Percentiles rank a stretch among this genome's conserved stretches.
phyloP scores from a whole-genome alignment of 1,140 invertebrate species.

The Leptinotarsa undecemlineata region DNA sequence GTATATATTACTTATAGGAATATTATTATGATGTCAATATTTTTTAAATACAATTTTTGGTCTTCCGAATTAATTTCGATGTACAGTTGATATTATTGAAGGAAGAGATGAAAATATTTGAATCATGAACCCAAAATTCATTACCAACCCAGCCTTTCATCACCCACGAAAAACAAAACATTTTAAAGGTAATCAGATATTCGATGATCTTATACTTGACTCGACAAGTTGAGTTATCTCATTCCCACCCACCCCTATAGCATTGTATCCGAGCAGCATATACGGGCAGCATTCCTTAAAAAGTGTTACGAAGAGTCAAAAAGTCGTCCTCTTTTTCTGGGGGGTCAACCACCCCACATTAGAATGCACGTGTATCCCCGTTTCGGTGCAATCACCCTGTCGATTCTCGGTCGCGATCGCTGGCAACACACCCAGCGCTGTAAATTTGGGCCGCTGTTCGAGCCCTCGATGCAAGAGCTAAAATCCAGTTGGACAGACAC shows the following conservation, averaged over 20 bases:
- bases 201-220: constrained; percentile 15
- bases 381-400: constrained; percentile 42
- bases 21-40: not conserved
- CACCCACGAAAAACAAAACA: no score
- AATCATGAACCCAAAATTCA: not conserved
- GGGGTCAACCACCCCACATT: constrained; percentile 55
- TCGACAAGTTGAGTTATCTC: constrained; percentile 22
- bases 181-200: constrained; percentile 8
- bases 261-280: constrained; percentile 31
- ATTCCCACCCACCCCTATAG: constrained; percentile 40
- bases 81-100: not conserved
- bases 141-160: not conserved
- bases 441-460: constrained; percentile 49
- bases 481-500: constrained; percentile 45
- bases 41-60: not conserved
- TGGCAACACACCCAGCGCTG: constrained; percentile 45
- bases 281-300: constrained; percentile 48
- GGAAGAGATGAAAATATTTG: not conserved
- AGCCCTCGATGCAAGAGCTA: constrained; percentile 52
- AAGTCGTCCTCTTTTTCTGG: constrained; percentile 55
- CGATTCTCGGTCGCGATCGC: constrained; percentile 27
- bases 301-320: constrained; percentile 54
- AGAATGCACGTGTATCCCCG: constrained; percentile 54
- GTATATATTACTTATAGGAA: not conserved
- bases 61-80: not conserved